Base-by-base conservation (phyloP, 2,888 invertebrate genomes). In the Heteromurus nitidus region DNA sequence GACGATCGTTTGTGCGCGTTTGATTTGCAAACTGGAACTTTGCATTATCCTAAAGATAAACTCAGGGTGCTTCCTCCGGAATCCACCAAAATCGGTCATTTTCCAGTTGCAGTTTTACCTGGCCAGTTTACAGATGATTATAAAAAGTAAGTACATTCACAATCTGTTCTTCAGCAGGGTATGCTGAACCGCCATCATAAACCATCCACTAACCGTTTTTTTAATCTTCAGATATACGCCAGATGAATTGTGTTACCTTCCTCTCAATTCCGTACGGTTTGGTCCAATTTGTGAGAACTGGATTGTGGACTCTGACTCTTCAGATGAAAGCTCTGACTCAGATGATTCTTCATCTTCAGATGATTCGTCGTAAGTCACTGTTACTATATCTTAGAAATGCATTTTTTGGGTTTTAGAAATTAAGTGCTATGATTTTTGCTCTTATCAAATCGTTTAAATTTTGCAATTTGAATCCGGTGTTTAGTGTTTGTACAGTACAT, bases 61-160 rank as follows among this genome's bases (percentile, higher is more conserved):
- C 81, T 88, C 88, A 82, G 88, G 88, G 80, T 89, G 80, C 74
- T 84, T 80, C 53, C 92, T 91, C 86, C 91, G 91, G 68, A 89
- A 88, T 84, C 91, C 65, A 90, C 90, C 67, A 91, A 92, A 86
- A 90, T 92, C 50, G 93, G 93, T 53, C 89, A 92, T 89, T 99
- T 98, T 91, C 99, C 99, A 22, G 93, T 98, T 82, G 94, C 98
- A 58, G 91, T 99, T 84, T 93, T 99, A 87, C 97, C 98, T 44
- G 98, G 98, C n/a, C 99, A 99, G 91, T 99, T 93, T 90, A 95
- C 95, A 87, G 96, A 97, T 89, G 92, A 92, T 88, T 98, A 94
- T 90, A 93, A 94, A 88, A 90, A 90, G 92, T 93, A 89, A 88
- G 89, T 85, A 11, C 3, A 44, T 50, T 36, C n/a, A n/a, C n/a